Base-by-base conservation (phyloP, 37 sponge, comb jelly and placozoan species). In the Tethya wilhelma region DNA sequence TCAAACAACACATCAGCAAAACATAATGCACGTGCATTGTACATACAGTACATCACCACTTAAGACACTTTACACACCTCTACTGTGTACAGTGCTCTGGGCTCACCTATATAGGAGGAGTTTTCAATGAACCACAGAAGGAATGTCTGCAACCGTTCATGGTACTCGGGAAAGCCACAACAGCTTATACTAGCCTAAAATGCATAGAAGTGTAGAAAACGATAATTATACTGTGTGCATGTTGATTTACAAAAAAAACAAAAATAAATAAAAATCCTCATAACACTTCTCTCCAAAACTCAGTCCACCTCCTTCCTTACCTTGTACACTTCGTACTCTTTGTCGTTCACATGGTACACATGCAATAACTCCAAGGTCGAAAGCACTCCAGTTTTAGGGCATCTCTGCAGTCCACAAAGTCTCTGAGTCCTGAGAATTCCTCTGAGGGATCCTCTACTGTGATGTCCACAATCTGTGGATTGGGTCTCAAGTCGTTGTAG, bases 381-480 rank as follows among this genome's bases (percentile, higher is more conserved):
- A 93, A 89, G 31, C 79, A 78, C 9, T 59, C 32, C 38, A 96
- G 75, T 14, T 65, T 60, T 38, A 75, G 62, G 25, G 90, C 95
- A 79, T 94, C 89, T 28, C 85, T 67, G 42, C 90, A 86, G 76
- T 98, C 99, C 22, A 98, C 86, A 60, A 84, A 91, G 86, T 98
- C 94, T 40, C 96, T 78, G 12, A 90, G 80, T 7, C 84, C 74
- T 19, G 63, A 60, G 45, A 98, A 98, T 23, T 93, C 91, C 28
- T 91, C 95, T 40, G 96, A 94, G 0, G 96, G 99, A 67, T 98
- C 99, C 60, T 98, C 99, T 36, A 94, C 96, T 74, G 77, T 85
- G 44, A 91, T 83, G 65, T 91, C 90, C 23, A 56, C 39, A 9
- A 91, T 80, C 29, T 26, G 56, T 0, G 82, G 80, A 45, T 88